These are phyloP conservation scores for Electrophaes corylata DNA, from an alignment of 2,888 invertebrate genomes.

Conservation along the genomic window DNA sequence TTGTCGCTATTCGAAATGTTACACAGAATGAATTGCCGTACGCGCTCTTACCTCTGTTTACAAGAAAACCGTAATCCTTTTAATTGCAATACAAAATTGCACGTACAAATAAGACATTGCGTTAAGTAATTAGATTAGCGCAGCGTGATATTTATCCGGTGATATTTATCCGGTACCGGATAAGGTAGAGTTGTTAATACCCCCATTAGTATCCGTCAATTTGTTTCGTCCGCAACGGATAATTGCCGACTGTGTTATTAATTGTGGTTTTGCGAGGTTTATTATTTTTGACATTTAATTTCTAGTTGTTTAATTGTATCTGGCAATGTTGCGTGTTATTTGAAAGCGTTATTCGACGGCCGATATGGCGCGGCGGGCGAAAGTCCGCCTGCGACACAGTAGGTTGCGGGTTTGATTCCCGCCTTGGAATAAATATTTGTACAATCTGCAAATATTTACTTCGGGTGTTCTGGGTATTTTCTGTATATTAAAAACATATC, in stretches of 20 bases:
- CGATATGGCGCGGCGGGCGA: too few relatives aligned
- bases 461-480: too few relatives aligned
- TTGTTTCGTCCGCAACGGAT: constrained; percentile 53
- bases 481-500: too few relatives aligned
- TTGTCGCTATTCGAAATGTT: not conserved
- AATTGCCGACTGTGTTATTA: constrained; percentile 55
- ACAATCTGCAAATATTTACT: too few relatives aligned
- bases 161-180: constrained; percentile 30
- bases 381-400: too few relatives aligned
- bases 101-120: constrained; percentile 77
- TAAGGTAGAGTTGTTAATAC: constrained; percentile 57
- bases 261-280: constrained; percentile 37
- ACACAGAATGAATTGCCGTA: constrained; percentile 55
- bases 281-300: constrained; percentile 26
- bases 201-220: constrained; percentile 55
- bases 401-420: too few relatives aligned
- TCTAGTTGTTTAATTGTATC: constrained; percentile 22
- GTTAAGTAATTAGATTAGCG: constrained; percentile 81
- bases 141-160: constrained; percentile 64
- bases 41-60: constrained; percentile 57
- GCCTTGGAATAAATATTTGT: too few relatives aligned
- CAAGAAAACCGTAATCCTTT: constrained; percentile 61
- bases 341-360: too few relatives aligned
- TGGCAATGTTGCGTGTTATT: not conserved
- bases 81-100: constrained; percentile 68